Conservation (phyloP, 2,113 vertebrate species). For the Athene noctua region DNA sequence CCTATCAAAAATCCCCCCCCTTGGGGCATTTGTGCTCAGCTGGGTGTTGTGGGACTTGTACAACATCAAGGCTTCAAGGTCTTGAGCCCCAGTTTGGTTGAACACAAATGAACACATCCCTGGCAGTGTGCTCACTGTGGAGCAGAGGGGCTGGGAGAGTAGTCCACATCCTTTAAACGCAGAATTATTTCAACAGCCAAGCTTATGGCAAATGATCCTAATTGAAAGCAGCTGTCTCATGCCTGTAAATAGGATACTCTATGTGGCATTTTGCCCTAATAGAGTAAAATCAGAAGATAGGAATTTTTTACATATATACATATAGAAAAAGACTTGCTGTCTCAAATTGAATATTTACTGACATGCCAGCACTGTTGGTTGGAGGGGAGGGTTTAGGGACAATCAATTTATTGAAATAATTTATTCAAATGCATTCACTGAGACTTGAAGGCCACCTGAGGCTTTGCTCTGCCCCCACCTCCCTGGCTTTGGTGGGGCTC, state of each 20-base stretch:
- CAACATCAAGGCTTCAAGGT: not conserved
- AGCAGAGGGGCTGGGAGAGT: not conserved
- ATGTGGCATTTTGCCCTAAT: not conserved
- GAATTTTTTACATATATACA: not conserved
- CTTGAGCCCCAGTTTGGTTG: not conserved
- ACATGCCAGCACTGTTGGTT: accelerated
- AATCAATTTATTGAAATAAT: not conserved
- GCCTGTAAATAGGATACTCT: not conserved
- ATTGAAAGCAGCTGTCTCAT: not conserved
- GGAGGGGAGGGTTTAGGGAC: not conserved
- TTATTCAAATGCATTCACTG: not conserved
- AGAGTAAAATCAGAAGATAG: not conserved
- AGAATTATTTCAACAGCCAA: not conserved
- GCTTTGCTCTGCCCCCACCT: not conserved
- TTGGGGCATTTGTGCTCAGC: not conserved
- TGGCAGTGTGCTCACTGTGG: not conserved
- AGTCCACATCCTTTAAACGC: not conserved
- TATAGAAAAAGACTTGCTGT: not conserved
- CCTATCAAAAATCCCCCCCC: not conserved
- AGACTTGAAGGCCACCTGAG: not conserved
- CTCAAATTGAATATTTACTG: not conserved
- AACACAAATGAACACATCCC: accelerated
- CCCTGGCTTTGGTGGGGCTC: not conserved
- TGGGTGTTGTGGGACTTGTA: too few species aligned
- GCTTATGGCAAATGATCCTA: not conserved